Evolutionary conservation across 2,888 invertebrate species (phyloP), one percentile per base, ranked within the genome.

Genomic region (Cynaeus angustus): DNA sequence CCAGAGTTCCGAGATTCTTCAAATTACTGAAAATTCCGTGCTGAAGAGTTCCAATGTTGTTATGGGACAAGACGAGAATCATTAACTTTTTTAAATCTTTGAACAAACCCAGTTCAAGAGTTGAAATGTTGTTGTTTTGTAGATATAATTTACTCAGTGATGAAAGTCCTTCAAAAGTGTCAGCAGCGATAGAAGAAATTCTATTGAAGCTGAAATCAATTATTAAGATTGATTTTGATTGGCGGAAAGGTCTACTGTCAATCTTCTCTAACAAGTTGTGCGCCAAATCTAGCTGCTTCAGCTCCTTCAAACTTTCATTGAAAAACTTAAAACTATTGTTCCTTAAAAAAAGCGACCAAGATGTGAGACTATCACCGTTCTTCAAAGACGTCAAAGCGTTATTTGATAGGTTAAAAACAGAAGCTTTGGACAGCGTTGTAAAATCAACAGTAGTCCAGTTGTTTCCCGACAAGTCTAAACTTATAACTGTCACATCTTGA

Each of bases 121-220:
- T 21, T 21, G 21, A 21, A 4, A 21, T 21, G 2, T 21, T 21
- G 21, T 21, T 21, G 21, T 21, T 1, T 21, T 21, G 21, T 3
- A 21, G 21, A 21, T 21, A 21, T 4, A 21, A 21, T 1, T 21
- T 3, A 21, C 4, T 1, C 21, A 21, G 4, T 4, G 1, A 4
- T 4, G 21, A 21, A 4, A 21, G 21, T 3, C 4, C 4, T 1
- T 1, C 1, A n/a, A 48, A 48, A 48, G 13, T 9, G 26, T 48
- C 9, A 7, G 14, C 16, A 14, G 13, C 26, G 8, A 48, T 48
- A 8, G n/a, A 14, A 1, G 48, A 48, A 48, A 48, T 48, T 10
- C 7, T 3, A n/a, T 48, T 48, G 10, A 21, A 48, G 10, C 48
- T 48, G 4, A 48, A 21, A 21, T 48, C 48, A 6, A 48, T 8